These are phyloP conservation scores for Argyresthia albistria DNA, from an alignment of 2,888 invertebrate genomes.

Conservation along the genomic window DNA sequence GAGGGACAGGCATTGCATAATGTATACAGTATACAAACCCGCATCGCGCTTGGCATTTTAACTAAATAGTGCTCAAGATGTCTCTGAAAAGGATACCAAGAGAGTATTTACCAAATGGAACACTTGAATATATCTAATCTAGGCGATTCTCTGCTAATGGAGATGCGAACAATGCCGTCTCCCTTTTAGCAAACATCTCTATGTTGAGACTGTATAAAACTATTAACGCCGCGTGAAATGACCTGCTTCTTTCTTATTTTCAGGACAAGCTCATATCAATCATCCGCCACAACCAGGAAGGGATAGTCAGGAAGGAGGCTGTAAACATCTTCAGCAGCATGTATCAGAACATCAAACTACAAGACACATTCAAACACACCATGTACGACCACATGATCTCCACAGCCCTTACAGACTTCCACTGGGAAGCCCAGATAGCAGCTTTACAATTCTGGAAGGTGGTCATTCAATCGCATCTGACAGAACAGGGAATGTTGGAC, in stretches of 20 bases:
- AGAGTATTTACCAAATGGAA: no score
- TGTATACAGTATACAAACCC: no score
- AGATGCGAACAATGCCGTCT: no score
- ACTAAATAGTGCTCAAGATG: no score
- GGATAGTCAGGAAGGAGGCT: conserved; percentile 83
- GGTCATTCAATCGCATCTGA: conserved; percentile 75
- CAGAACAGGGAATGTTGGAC: conserved; percentile 88
- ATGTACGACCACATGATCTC: conserved; percentile 77
- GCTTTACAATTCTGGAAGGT: conserved; percentile 81
- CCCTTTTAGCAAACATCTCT: no score
- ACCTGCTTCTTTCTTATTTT: conserved; percentile 11
- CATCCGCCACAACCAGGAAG: conserved; percentile 79
- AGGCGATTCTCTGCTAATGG: no score
- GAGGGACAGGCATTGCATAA: no score
- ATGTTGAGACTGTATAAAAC: no score
- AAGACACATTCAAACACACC: conserved; percentile 58
- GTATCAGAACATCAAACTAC: conserved; percentile 76
- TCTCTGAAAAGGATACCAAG: no score
- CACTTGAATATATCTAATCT: no score
- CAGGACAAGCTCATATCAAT: conserved; percentile 71
- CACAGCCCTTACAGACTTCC: conserved; percentile 79
- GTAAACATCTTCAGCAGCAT: conserved; percentile 76
- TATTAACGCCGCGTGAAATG: no score
- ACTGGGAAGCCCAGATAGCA: conserved; percentile 86
- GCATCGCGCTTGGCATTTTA: no score